phyloP scores from a whole-genome alignment of 2,888 invertebrate genomes.

The Schizotus pectinicornis region DNA sequence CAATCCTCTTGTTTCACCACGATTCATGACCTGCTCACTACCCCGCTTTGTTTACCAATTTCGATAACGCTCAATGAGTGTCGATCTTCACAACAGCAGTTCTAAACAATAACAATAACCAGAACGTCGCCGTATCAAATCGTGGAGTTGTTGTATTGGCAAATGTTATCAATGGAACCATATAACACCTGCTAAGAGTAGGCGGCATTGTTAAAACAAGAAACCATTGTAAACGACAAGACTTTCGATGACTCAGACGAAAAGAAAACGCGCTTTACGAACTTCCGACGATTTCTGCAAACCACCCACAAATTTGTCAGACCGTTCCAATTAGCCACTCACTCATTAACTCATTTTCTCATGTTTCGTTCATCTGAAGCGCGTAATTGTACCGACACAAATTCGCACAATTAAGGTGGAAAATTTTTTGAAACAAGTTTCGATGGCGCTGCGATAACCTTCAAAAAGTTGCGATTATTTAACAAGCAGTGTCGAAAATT shows the following conservation, averaged over 20 bases:
- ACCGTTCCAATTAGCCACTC: neutral
- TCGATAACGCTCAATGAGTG: no score
- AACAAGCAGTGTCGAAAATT: no score
- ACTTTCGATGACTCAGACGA: constrained; percentile 20
- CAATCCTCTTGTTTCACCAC: no score
- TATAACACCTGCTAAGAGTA: constrained; percentile 14
- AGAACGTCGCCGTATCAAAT: constrained; percentile 2
- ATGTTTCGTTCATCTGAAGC: no score
- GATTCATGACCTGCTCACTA: no score
- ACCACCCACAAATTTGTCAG: constrained; percentile 11
- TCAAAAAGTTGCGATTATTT: no score
- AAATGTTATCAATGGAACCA: constrained; percentile 15
- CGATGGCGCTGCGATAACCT: neutral
- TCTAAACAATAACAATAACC: no score
- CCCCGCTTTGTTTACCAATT: no score
- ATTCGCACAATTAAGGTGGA: neutral
- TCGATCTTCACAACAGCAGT: no score
- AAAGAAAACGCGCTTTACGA: constrained; percentile 8
- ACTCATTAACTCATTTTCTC: constrained; percentile 1
- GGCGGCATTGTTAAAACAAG: constrained; percentile 22
- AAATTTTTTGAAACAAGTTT: neutral
- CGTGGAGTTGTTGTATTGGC: constrained; percentile 18
- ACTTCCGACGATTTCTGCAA: constrained; percentile 10
- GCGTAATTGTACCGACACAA: no score
- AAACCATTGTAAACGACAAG: constrained; percentile 5